phyloP scores from a whole-genome alignment of 2,113 vertebrate genomes.

The Chlamydotis undulata region DNA sequence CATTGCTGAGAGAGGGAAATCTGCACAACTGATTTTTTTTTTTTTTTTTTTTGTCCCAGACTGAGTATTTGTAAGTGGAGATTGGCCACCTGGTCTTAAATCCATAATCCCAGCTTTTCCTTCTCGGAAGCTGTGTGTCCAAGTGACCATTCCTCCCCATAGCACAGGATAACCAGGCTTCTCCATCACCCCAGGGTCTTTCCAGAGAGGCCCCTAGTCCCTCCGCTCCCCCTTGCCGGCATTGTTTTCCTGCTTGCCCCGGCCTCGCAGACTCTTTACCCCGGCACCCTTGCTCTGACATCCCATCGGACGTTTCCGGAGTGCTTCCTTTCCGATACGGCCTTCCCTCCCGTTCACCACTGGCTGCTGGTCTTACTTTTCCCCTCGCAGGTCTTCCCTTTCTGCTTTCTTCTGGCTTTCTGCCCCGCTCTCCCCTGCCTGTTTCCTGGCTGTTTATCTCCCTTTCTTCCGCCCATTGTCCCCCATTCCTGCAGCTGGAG shows the following conservation, averaged over 20 bases:
- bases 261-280: background rate
- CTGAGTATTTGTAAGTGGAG: background rate
- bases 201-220: background rate
- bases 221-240: background rate
- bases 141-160: background rate
- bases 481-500: background rate
- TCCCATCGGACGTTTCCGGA: background rate
- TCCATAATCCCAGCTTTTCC: background rate
- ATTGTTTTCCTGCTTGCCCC: background rate
- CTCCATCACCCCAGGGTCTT: background rate
- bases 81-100: background rate
- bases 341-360: background rate
- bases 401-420: background rate
- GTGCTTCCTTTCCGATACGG: background rate
- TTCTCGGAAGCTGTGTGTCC: background rate
- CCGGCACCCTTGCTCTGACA: background rate
- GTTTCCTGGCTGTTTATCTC: slow-evolving; percentile 40
- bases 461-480: slow-evolving; percentile 1
- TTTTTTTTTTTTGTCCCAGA: background rate
- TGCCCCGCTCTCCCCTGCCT: background rate
- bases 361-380: background rate
- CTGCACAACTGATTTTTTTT: background rate
- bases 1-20: background rate
- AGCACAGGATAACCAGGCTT: background rate
- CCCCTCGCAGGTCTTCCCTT: background rate